A percentile compares a stretch with the other conserved stretches of the same genome.
These are phyloP conservation scores for Menura novaehollandiae DNA, from an alignment of 2,113 vertebrate species.

Conservation along the genomic window DNA sequence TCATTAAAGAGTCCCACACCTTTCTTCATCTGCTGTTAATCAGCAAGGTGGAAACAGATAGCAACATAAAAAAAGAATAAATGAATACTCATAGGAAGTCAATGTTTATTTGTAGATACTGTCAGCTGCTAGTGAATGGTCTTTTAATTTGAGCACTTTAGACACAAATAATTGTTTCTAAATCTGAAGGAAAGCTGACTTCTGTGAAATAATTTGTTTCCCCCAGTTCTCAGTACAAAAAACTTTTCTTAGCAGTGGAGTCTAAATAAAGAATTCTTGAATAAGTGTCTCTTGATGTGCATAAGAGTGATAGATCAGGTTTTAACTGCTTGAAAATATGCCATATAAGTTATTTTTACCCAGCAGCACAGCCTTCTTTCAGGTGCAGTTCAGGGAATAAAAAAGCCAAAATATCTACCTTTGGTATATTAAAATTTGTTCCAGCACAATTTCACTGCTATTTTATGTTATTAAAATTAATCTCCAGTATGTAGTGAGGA, in stretches of 20 bases:
- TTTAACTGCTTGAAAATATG: neutral
- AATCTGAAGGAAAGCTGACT: neutral
- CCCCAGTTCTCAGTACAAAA: neutral
- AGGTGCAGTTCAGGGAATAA: neutral
- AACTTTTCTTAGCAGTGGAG: neutral
- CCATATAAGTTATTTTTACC: neutral
- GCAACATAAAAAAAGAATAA: neutral
- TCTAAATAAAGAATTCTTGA: neutral
- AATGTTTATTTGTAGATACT: neutral
- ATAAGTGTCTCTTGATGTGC: neutral
- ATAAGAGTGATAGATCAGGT: neutral
- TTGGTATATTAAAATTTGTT: neutral
- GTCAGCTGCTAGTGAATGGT: neutral
- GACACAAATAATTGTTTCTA: neutral
- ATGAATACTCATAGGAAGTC: neutral
- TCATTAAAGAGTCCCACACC: neutral
- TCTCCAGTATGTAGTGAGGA: neutral
- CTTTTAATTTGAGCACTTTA: neutral
- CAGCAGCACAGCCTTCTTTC: neutral
- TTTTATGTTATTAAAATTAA: neutral
- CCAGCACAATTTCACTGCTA: neutral
- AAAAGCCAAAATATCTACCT: neutral
- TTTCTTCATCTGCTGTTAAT: neutral
- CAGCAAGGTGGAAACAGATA: neutral
- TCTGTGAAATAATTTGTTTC: neutral